phyloP scores from a whole-genome alignment of 2,888 invertebrate species.

The Drosophila villosipedis region DNA sequence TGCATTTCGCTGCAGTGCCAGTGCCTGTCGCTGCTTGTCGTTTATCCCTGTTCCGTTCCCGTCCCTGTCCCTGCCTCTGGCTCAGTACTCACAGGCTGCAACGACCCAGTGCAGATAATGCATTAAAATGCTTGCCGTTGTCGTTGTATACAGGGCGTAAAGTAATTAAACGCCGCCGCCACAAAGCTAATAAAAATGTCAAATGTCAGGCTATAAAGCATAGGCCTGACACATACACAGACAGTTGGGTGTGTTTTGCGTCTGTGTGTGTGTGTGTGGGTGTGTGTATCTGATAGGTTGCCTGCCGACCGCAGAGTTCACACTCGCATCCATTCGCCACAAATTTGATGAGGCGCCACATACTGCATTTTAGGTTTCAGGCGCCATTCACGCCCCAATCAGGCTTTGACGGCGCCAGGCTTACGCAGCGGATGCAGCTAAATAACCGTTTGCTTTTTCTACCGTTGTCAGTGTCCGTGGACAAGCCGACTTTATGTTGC shows the following conservation, averaged over 20 bases:
- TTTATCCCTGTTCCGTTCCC: background rate
- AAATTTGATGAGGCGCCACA: constrained; percentile 66
- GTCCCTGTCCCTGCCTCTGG: constrained; percentile 8
- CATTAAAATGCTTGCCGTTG: constrained; percentile 65
- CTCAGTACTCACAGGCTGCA: constrained; percentile 20
- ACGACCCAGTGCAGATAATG: constrained; percentile 52
- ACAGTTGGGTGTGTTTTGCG: background rate
- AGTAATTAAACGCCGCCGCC: constrained; percentile 78
- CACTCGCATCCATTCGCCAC: constrained; percentile 46
- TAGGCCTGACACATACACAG: constrained; percentile 60
- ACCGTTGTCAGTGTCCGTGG: background rate
- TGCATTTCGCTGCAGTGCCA: constrained; percentile 62
- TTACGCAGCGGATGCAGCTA: background rate
- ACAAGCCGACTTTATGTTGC: background rate
- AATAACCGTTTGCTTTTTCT: background rate
- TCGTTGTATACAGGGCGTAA: constrained; percentile 58
- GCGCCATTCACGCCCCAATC: background rate
- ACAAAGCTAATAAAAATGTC: constrained; percentile 79
- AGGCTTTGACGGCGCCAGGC: background rate
- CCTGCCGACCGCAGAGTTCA: constrained; percentile 52
- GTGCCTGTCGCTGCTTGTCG: constrained; percentile 23
- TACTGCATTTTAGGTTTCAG: constrained; percentile 32
- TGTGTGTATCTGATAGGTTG: constrained; percentile 28
- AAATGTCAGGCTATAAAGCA: constrained; percentile 77
- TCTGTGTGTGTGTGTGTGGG: background rate